A percentile compares a stretch with the other conserved stretches of the same genome.
phyloP scores from a whole-genome alignment of 2,113 vertebrate genomes.

The Calyptomena viridis region DNA sequence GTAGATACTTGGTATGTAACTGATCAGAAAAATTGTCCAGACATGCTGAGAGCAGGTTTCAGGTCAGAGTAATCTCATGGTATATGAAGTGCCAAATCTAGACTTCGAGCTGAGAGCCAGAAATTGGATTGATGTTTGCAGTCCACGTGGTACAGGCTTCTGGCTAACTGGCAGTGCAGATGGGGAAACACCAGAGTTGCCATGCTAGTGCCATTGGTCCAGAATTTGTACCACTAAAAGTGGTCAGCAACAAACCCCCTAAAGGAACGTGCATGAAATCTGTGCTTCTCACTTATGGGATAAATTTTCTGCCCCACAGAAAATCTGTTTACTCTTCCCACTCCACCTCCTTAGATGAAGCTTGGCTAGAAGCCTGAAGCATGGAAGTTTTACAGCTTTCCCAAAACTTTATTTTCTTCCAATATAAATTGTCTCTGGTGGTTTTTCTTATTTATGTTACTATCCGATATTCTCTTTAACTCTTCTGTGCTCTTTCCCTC shows the following conservation, averaged over 20 bases:
- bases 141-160: neutral
- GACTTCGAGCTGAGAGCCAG: neutral
- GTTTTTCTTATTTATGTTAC: neutral
- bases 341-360: slow-evolving; percentile 11
- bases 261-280: neutral
- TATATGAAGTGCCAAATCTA: neutral
- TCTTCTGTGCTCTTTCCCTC: neutral
- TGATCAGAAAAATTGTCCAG: slow-evolving; percentile 5
- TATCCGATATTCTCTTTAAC: neutral
- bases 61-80: neutral
- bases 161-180: neutral
- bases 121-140: neutral
- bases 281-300: neutral
- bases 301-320: neutral
- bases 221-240: accelerated
- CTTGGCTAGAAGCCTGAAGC: slow-evolving; percentile 15
- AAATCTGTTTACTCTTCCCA: slow-evolving; percentile 6
- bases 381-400: slow-evolving; percentile 25
- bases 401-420: slow-evolving; percentile 21
- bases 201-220: neutral
- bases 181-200: neutral
- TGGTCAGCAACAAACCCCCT: neutral
- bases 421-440: slow-evolving; percentile 6
- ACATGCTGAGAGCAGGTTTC: neutral
- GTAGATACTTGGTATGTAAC: neutral